These are phyloP conservation scores for Triplophysa tibetana DNA, from an alignment of 2,113 vertebrate genomes.

Conservation along the genomic window DNA sequence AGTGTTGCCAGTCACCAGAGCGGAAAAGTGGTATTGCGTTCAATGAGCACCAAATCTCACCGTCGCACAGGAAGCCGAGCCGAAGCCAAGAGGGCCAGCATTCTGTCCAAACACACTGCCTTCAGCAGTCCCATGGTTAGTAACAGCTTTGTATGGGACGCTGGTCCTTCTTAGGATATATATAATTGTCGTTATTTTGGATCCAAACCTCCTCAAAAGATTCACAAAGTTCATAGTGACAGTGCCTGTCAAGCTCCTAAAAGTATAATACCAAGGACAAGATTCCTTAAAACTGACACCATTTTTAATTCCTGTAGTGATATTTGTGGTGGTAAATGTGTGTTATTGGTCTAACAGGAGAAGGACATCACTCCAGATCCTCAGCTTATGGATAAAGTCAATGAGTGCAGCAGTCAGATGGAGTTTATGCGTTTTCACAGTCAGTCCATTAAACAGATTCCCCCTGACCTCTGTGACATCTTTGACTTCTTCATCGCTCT, in stretches of 20 bases:
- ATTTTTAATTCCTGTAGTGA: not conserved
- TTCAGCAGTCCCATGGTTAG: conserved; percentile 99
- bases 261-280: no score
- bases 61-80: conserved; percentile 86
- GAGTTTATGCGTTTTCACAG: conserved; percentile 79
- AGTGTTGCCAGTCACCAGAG: conserved; percentile 87
- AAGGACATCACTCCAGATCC: conserved; percentile 96
- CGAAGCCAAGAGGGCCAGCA: conserved; percentile 89
- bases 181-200: no score
- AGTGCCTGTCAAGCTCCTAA: no score
- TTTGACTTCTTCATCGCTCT: conserved; percentile 96
- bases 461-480: conserved; percentile 85
- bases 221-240: no score
- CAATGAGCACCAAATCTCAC: conserved; percentile 89
- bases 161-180: no score
- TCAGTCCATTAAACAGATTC: conserved; percentile 79
- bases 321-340: not conserved
- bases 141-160: not conserved
- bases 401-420: conserved; percentile 84
- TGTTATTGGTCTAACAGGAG: conserved; percentile 73
- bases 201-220: no score
- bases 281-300: no score
- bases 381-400: conserved; percentile 89
- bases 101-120: conserved; percentile 91
- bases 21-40: conserved; percentile 78